Conservation (phyloP, 2,888 invertebrate species). For the Drosophila quinaria region DNA sequence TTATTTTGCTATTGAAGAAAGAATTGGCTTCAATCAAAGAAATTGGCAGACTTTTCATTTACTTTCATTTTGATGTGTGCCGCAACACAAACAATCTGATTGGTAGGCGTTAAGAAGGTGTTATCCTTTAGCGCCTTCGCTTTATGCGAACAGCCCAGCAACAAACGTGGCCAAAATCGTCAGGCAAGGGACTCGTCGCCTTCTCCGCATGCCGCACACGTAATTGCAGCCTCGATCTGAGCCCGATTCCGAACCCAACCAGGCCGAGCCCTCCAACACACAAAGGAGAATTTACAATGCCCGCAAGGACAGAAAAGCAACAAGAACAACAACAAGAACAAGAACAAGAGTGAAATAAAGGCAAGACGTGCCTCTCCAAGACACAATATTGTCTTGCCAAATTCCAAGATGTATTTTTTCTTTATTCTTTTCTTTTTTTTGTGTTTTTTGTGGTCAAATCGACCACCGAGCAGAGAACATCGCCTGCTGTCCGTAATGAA, state of each 20-base stretch:
- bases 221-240: slow-evolving; percentile 76
- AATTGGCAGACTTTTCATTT: slow-evolving; percentile 9
- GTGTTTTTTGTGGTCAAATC: slow-evolving; percentile 67
- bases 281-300: slow-evolving; percentile 70
- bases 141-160: slow-evolving; percentile 47
- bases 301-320: slow-evolving; percentile 58
- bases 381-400: slow-evolving; percentile 59
- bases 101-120: slow-evolving; percentile 83
- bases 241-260: slow-evolving; percentile 24
- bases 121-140: slow-evolving; percentile 84
- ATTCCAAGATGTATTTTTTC: slow-evolving; percentile 26
- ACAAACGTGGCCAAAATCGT: slow-evolving; percentile 53
- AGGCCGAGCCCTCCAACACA: slow-evolving; percentile 35
- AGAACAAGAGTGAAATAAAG: slow-evolving; percentile 27
- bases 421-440: slow-evolving; percentile 19
- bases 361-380: slow-evolving; percentile 40
- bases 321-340: slow-evolving; percentile 27
- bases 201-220: slow-evolving; percentile 48
- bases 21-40: slow-evolving; percentile 8
- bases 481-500: slow-evolving; percentile 71
- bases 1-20: neutral
- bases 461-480: slow-evolving; percentile 37
- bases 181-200: slow-evolving; percentile 41
- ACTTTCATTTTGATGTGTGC: slow-evolving; percentile 48
- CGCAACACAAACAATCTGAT: slow-evolving; percentile 50